A percentile compares a stretch with the other conserved stretches of the same genome.
phyloP scores from a whole-genome alignment of 2,113 vertebrate species.

The Amblyornis subalaris region DNA sequence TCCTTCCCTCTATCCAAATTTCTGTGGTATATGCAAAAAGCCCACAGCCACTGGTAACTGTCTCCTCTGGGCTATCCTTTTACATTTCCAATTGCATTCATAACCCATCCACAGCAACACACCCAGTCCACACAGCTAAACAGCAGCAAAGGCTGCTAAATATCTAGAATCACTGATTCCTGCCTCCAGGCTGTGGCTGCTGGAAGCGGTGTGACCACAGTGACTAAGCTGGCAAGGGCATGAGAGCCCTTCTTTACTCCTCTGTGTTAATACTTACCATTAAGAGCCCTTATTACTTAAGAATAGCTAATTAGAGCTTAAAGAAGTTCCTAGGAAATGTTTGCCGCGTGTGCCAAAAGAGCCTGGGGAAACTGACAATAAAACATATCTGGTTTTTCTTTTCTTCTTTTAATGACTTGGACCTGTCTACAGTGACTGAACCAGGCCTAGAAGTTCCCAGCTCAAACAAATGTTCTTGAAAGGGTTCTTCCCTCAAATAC shows the following conservation, averaged over 20 bases:
- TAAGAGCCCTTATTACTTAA: background rate
- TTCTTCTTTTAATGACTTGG: background rate
- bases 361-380: background rate
- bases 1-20: background rate
- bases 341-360: background rate
- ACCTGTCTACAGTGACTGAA: background rate
- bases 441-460: background rate
- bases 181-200: background rate
- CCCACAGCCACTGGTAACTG: fast-evolving
- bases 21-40: background rate
- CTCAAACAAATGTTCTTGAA: background rate
- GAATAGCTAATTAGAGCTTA: background rate
- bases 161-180: background rate
- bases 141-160: background rate
- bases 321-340: background rate
- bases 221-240: background rate
- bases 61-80: background rate
- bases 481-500: background rate
- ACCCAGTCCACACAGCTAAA: background rate
- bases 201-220: background rate
- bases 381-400: background rate
- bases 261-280: background rate
- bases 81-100: background rate
- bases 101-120: background rate
- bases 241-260: fast-evolving